These are phyloP conservation scores for Polyploca ridens DNA, from an alignment of 2,888 invertebrate species.

Conservation along the genomic window DNA sequence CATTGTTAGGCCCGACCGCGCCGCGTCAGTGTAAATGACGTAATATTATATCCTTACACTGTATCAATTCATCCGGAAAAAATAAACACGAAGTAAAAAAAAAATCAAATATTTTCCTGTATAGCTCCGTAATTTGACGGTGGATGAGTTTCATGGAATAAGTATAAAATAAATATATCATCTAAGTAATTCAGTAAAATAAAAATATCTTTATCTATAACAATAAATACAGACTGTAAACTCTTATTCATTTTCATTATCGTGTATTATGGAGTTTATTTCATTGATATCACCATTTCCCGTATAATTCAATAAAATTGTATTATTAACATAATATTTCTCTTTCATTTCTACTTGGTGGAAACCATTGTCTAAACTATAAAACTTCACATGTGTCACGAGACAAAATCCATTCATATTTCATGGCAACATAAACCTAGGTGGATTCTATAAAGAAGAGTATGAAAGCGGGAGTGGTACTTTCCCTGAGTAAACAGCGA, in stretches of 20 bases:
- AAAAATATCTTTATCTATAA: too few relatives aligned
- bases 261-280: too few relatives aligned
- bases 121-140: too few relatives aligned
- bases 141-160: too few relatives aligned
- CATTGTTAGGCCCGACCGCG: neutral
- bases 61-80: neutral
- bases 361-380: neutral
- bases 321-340: neutral
- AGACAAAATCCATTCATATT: constrained; percentile 4
- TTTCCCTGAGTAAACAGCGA: constrained; percentile 2
- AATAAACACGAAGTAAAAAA: neutral
- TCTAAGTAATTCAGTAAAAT: too few relatives aligned
- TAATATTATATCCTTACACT: neutral
- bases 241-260: too few relatives aligned
- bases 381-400: neutral
- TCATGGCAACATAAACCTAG: neutral
- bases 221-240: too few relatives aligned
- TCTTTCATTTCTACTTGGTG: neutral
- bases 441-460: constrained; percentile 1
- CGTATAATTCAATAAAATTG: too few relatives aligned
- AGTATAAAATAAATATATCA: too few relatives aligned
- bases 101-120: neutral
- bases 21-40: neutral
- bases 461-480: neutral
- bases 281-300: too few relatives aligned